Conservation (phyloP, 35 echinoderm and acorn worm species). For the Ptychodera flava region DNA sequence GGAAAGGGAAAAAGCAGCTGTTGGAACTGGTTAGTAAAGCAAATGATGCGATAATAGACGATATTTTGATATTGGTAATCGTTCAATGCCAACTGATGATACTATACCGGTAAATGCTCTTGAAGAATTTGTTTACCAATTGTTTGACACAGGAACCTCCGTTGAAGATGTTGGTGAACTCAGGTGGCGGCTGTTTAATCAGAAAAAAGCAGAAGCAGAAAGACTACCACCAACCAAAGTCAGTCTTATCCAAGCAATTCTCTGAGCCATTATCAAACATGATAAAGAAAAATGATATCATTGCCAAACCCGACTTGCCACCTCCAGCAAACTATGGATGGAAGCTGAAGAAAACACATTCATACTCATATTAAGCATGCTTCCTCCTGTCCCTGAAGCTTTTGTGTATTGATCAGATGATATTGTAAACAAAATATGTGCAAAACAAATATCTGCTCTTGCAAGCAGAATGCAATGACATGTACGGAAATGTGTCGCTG, state of each 20-base stretch:
- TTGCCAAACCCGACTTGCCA: neutral
- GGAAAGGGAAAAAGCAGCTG: neutral
- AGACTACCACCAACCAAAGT: conserved; percentile 18
- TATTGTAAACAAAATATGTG: neutral
- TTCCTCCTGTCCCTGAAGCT: conserved; percentile 11
- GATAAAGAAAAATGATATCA: neutral
- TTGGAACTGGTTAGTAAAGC: neutral
- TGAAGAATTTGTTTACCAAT: neutral
- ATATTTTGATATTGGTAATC: neutral
- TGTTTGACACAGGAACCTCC: neutral
- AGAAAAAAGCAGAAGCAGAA: conserved; percentile 8
- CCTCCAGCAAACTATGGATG: neutral
- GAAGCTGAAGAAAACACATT: neutral
- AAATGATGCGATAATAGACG: neutral
- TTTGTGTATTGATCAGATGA: conserved; percentile 7
- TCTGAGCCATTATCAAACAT: conserved; percentile 13
- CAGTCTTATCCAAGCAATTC: neutral
- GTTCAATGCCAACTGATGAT: neutral
- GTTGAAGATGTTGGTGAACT: neutral
- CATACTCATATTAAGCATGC: neutral
- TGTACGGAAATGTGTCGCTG: neutral
- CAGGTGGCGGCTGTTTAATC: neutral
- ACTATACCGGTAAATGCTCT: neutral
- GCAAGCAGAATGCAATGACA: neutral
- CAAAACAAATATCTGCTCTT: neutral